Evolutionary conservation across 64 coral and sea anemone species (phyloP), one percentile per base, ranked within the genome.

Genomic region (Acropora tenuis): DNA sequence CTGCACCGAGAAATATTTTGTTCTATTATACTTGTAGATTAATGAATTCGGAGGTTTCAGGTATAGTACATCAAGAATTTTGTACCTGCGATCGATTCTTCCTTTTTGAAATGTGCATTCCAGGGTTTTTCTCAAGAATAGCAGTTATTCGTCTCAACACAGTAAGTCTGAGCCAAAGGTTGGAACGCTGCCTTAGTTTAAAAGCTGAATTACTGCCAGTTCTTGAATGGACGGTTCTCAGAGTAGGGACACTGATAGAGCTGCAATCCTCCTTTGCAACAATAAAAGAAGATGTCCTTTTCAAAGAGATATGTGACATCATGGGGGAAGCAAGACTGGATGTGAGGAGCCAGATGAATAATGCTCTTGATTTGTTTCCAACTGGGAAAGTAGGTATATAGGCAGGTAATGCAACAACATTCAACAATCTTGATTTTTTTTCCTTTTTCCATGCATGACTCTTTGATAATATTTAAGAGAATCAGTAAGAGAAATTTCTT

Each of bases 191-290:
- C 72, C 72, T 74, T 19, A 43, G 42, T 43, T 74, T 74, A 43
- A 74, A 74, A 13, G 72, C 72, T 19, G 18, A 74, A 43, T 43
- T 74, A 43, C 72, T 8, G 18, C 72, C 72, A 5, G 18, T 74
- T 19, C 42, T 74, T 30, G 72, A 74, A 74, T 8, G 42, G 72
- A 43, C 72, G 42, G 72, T 74, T 19, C 42, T 74, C 18, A 74
- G 72, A 8, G 72, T 74, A 43, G 72, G 72, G 18, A 74, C 72
- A 30, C 72, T 74, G 18, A 74, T 74, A 74, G 72, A 74, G 42
- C 12, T 74, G 72, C 18, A 1, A 43, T 30, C 72, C 18, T 19
- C 72, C 18, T 74, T 74, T 74, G 72, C 72, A 74, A 43, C 18
- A 74, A 74, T 74, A 16, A 74, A 43, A 43, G 72, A 74, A 43